Conservation (phyloP, 2,888 invertebrate genomes). For the Blastobasis lacticolella region DNA sequence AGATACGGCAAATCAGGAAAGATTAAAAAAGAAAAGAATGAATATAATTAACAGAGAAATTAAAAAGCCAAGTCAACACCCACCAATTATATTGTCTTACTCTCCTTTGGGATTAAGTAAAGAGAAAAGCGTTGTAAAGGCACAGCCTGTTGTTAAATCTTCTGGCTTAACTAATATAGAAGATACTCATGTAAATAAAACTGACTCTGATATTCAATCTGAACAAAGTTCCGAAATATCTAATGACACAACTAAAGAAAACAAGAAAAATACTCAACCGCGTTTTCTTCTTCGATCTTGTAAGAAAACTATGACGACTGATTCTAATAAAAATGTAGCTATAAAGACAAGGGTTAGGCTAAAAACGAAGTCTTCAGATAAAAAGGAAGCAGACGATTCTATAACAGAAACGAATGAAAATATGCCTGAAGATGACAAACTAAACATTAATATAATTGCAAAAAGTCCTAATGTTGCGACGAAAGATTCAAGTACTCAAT, state of each 20-base stretch:
- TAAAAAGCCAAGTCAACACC: slow-evolving; percentile 23
- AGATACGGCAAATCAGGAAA: slow-evolving; percentile 32
- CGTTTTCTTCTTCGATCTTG: slow-evolving; percentile 39
- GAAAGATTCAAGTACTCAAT: not conserved
- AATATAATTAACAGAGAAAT: slow-evolving; percentile 45
- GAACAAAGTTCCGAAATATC: not conserved
- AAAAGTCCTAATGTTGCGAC: not conserved
- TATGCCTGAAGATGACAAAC: no score
- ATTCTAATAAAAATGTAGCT: slow-evolving; percentile 9
- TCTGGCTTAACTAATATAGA: no score
- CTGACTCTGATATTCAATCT: no score
- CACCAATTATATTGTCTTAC: slow-evolving; percentile 45
- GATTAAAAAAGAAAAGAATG: slow-evolving; percentile 42
- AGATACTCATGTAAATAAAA: no score
- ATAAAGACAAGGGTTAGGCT: slow-evolving; percentile 18
- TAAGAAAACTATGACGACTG: slow-evolving; percentile 17
- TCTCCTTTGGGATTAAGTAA: slow-evolving; percentile 17
- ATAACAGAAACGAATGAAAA: no score
- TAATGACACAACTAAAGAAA: slow-evolving; percentile 29
- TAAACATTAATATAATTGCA: no score
- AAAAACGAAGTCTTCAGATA: slow-evolving; percentile 8
- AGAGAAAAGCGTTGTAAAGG: no score
- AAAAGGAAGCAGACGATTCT: not conserved
- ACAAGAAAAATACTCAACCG: slow-evolving; percentile 19
- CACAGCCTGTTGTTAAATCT: no score